A percentile compares a stretch with the other conserved stretches of the same genome.
phyloP scores from a whole-genome alignment of 2,113 vertebrate genomes.

The Epinephelus fuscoguttatus region DNA sequence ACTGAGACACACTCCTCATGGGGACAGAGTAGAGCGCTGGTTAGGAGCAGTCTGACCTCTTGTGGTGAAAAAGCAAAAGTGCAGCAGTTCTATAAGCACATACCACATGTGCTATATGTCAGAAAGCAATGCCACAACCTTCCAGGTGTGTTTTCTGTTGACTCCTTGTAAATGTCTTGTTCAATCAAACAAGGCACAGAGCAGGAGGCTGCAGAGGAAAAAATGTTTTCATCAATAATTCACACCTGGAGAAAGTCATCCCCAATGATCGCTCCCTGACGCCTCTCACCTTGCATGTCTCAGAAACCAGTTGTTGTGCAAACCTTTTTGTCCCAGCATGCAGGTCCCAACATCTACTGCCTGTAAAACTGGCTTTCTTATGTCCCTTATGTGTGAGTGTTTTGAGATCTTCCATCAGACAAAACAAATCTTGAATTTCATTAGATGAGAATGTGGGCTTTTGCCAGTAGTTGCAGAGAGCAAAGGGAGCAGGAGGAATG shows the following conservation, averaged over 20 bases:
- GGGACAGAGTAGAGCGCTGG: not conserved
- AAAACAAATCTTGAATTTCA: constrained; percentile 30
- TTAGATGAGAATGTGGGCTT: constrained; percentile 41
- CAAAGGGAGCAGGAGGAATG: constrained; percentile 44
- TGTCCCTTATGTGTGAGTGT: not conserved
- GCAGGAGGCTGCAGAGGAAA: not conserved
- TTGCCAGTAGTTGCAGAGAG: constrained; percentile 43
- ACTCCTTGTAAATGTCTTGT: not conserved
- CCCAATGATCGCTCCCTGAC: not conserved
- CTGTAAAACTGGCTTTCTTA: not conserved
- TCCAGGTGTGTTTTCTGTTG: not conserved
- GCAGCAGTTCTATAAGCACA: constrained; percentile 11
- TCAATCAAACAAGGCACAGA: constrained; percentile 10
- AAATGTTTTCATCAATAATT: constrained; percentile 45
- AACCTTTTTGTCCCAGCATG: not conserved
- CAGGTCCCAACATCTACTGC: not conserved
- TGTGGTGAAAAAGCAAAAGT: constrained; percentile 63
- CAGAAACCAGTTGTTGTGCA: not conserved
- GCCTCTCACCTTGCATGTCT: not conserved
- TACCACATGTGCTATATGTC: not conserved
- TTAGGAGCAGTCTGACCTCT: constrained; percentile 71
- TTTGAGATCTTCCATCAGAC: constrained; percentile 40
- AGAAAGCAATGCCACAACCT: not conserved
- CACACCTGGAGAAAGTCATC: constrained; percentile 15
- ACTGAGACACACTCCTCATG: not conserved